Evolutionary conservation across 2,113 vertebrate species (phyloP), one percentile per base, ranked within the genome.

Genomic region (Lucifuga dentata): DNA sequence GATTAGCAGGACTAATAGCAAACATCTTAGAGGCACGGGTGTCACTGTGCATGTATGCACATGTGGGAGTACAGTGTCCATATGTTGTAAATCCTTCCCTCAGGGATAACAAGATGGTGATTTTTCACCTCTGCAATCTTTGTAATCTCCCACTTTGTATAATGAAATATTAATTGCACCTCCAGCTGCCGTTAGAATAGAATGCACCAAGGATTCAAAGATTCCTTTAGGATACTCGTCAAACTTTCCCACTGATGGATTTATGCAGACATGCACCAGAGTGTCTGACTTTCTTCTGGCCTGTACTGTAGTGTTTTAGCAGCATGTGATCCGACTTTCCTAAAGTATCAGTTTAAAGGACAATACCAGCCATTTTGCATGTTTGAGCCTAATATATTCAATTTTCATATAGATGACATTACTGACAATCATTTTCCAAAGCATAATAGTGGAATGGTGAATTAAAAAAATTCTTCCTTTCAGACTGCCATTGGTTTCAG

Each of bases 1-100:
- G 91, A 92, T 92, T 92, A 92, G 76, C 23, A 77, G 59, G 57
- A 69, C 75, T 59, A 85, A 86, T 81, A 57, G 81, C 66, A 82
- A 66, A 83, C 81, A 77, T 86, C 77, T 71, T 73, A 56, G 74
- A 64, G 75, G 60, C 85, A 73, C 71, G 35, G 78, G 79, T 78
- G 81, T 81, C 67, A 64, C 73, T 67, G 78, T 53, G 80, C 80
- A 83, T 68, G 87, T 75, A 71, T 56, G 71, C 51, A 48, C 85
- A 83, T 86, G 87, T 80, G 76, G 62, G 68, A 64, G 50, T 77
- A 84, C 81, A 83, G 81, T 81, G 82, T 86, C 88, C 87, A 91
- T 89, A 90, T 90, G 89, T 73, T 82, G 76, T 60, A 75, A 87
- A 83, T 84, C 84, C 50, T 70, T 64, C 61, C 70, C 63, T 64